Base-by-base conservation (phyloP, 1,140 invertebrate genomes). In the Elymnias hypermnestra region DNA sequence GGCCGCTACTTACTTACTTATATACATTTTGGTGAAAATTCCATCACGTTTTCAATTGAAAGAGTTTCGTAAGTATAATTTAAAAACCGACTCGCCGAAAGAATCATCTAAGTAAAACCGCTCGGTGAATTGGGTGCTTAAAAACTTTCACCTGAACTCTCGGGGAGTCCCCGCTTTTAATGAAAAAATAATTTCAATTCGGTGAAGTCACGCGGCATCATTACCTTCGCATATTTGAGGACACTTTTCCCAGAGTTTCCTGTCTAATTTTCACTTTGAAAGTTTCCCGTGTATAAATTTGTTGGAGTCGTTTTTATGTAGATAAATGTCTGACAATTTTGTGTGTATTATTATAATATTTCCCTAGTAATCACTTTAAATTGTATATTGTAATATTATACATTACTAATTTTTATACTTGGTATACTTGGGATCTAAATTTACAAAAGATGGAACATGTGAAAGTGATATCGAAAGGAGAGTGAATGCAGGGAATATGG, bases 171-270 rank as follows among this genome's bases (percentile, higher is more conserved):
- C 48, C 41, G 55, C 64, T 72, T 74, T 72, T 75, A 78, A 78
- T 78, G 72, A 78, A 78, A 78, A 78, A 78, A 78, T 78, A 75
- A 78, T 78, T 78, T 76, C 75, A 76, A 74, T 78, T 76, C 74
- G 61, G n/a, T 39, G 35, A 63, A 71, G 57, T 71, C 57, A 54
- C 42, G 53, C 65, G 57, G 64, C 69, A 60, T 73, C 70, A 72
- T 76, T 73, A 73, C 72, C 70, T 72, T 51, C 56, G 58, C 63
- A 63, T 72, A 64, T 66, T 72, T 64, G 59, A 65, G 19, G 62
- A 64, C 57, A 63, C 55, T 60, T 60, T 19, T 29, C 43, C 28
- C 22, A 22, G 25, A 50, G 22, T 39, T 35, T 33, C 36, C 17
- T 48, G 36, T 22, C 37, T 14, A 48, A 48, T 48, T 48, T 48